These are phyloP conservation scores for Cotesia congregata DNA, from an alignment of 2,888 invertebrate genomes.

Conservation along the genomic window DNA sequence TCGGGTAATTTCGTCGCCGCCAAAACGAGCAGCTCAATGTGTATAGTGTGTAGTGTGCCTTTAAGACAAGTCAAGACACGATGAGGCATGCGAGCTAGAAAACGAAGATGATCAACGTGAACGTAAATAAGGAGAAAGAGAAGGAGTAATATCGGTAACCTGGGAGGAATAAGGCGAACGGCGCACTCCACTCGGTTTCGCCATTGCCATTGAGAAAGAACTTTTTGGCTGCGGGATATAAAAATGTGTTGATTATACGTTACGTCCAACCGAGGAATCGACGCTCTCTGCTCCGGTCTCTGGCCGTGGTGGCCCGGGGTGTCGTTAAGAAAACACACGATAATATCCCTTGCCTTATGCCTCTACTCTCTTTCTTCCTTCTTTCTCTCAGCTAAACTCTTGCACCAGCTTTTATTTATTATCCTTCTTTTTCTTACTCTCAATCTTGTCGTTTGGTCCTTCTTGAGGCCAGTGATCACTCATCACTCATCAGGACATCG, in stretches of 20 bases:
- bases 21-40: slow-evolving; percentile 56
- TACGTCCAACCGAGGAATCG: slow-evolving; percentile 51
- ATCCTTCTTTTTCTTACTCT: slow-evolving; percentile 2
- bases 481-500: slow-evolving; percentile 38
- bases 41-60: slow-evolving; percentile 14
- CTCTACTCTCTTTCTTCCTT: slow-evolving; percentile 6
- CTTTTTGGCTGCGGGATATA: slow-evolving; percentile 67
- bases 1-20: slow-evolving; percentile 67
- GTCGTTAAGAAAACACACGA: slow-evolving; percentile 65
- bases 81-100: slow-evolving; percentile 28
- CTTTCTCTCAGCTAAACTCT: slow-evolving; percentile 18
- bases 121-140: slow-evolving; percentile 17
- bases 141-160: slow-evolving; percentile 34
- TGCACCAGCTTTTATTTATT: slow-evolving; percentile 22
- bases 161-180: slow-evolving; percentile 25
- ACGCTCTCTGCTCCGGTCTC: slow-evolving; percentile 46
- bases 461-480: not conserved
- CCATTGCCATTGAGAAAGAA: slow-evolving; percentile 62
- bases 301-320: slow-evolving; percentile 52
- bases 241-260: slow-evolving; percentile 71
- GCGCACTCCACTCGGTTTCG: slow-evolving; percentile 37
- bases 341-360: slow-evolving; percentile 2
- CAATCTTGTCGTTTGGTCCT: slow-evolving; percentile 8
- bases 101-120: slow-evolving; percentile 23
- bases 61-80: slow-evolving; percentile 43